These are phyloP conservation scores for Lophotriccus pileatus DNA, from an alignment of 2,797 vertebrate species.

Conservation along the genomic window DNA sequence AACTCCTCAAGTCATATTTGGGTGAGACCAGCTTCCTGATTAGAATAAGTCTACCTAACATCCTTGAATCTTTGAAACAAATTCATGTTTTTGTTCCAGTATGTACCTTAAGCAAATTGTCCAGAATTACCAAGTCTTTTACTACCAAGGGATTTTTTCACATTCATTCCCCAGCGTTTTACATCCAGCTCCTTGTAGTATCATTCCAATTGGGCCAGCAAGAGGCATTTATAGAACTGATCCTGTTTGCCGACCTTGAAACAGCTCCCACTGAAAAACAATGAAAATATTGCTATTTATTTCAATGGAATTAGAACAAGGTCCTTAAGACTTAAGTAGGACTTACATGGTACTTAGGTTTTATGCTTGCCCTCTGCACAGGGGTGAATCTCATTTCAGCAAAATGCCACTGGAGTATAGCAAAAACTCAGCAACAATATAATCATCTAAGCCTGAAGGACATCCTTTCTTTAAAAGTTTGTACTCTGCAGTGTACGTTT, in stretches of 20 bases:
- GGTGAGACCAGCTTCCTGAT: background rate
- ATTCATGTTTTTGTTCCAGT: background rate
- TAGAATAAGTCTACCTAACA: background rate
- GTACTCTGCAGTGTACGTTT: background rate
- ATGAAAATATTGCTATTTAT: constrained; percentile 41
- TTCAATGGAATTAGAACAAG: constrained; percentile 12
- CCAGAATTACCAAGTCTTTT: background rate
- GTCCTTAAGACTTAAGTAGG: constrained; percentile 36
- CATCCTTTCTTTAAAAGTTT: constrained; percentile 14
- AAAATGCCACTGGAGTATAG: constrained; percentile 48
- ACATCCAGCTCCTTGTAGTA: background rate
- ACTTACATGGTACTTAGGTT: constrained; percentile 48
- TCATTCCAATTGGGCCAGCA: background rate
- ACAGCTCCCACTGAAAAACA: background rate
- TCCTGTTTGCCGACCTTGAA: constrained; percentile 11
- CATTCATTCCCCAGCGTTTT: background rate
- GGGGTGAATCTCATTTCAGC: constrained; percentile 50
- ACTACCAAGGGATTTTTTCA: background rate
- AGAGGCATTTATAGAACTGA: background rate
- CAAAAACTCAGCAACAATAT: constrained; percentile 42
- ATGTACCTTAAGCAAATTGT: background rate
- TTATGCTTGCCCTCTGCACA: constrained; percentile 53
- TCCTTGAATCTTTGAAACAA: background rate
- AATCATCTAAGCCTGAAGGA: constrained; percentile 62
- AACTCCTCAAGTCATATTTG: background rate